These are phyloP conservation scores for Trematomus loennbergii DNA, from an alignment of 2,113 vertebrate genomes.

Conservation along the genomic window DNA sequence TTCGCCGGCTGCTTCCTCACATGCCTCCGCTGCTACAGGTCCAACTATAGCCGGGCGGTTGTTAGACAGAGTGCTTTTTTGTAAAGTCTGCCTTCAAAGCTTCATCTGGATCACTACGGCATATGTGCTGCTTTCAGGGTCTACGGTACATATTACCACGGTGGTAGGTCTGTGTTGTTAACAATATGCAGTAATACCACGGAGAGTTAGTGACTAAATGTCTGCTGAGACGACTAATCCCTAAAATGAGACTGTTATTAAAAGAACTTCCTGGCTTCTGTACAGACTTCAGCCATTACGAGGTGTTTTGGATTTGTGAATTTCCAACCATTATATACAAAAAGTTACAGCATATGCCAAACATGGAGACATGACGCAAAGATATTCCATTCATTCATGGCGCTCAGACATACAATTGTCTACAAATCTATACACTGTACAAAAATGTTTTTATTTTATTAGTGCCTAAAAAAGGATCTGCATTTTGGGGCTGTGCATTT, in stretches of 20 bases:
- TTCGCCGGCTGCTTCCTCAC: conserved; percentile 50
- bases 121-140: conserved; percentile 14
- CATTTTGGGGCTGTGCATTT: not conserved
- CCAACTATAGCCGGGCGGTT: conserved; percentile 16
- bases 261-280: not conserved
- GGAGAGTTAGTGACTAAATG: not conserved
- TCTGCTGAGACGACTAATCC: not conserved
- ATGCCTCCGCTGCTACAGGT: conserved; percentile 51
- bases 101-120: conserved; percentile 18
- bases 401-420: not conserved
- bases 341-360: not conserved
- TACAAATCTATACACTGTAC: not conserved
- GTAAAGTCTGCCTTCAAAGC: conserved; percentile 17
- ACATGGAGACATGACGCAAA: not conserved
- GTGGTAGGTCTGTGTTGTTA: not conserved
- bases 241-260: not conserved
- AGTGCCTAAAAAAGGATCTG: not conserved
- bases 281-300: not conserved
- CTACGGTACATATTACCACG: not conserved
- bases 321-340: not conserved
- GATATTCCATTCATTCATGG: not conserved
- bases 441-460: not conserved
- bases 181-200: not conserved
- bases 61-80: conserved; percentile 8
- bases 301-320: conserved; percentile 1